phyloP scores from a whole-genome alignment of 2,888 invertebrate genomes.

The Tipula unca region DNA sequence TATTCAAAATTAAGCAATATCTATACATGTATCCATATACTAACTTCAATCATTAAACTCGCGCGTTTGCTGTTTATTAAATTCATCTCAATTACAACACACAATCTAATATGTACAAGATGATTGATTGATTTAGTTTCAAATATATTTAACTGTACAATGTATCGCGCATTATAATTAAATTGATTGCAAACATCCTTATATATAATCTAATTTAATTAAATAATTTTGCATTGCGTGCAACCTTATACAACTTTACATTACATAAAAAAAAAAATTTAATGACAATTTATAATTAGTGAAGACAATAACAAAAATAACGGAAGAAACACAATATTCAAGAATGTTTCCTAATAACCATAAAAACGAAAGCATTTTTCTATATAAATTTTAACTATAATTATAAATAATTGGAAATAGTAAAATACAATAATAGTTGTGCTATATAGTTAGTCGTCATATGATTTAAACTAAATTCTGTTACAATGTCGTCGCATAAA shows the following conservation, averaged over 20 bases:
- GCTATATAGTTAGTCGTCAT: background rate
- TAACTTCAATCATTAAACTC: background rate
- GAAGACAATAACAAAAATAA: background rate
- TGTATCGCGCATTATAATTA: background rate
- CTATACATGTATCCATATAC: no score
- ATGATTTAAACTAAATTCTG: background rate
- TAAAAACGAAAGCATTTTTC: slow-evolving; percentile 8
- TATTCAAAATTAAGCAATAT: background rate
- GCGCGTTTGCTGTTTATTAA: background rate
- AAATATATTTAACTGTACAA: background rate
- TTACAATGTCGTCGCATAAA: background rate
- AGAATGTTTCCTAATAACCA: background rate
- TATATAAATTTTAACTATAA: background rate
- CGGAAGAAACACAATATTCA: background rate
- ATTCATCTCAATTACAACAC: background rate
- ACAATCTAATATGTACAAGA: background rate
- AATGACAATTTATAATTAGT: background rate
- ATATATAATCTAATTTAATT: background rate
- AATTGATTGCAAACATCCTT: background rate
- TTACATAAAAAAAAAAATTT: background rate
- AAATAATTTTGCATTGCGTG: background rate
- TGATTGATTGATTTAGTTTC: background rate
- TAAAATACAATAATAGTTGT: background rate
- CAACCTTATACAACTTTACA: background rate
- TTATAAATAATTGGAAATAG: background rate